Evolutionary conservation across 2,888 invertebrate genomes (phyloP).

Genomic region (Athripsodes cinereus): DNA sequence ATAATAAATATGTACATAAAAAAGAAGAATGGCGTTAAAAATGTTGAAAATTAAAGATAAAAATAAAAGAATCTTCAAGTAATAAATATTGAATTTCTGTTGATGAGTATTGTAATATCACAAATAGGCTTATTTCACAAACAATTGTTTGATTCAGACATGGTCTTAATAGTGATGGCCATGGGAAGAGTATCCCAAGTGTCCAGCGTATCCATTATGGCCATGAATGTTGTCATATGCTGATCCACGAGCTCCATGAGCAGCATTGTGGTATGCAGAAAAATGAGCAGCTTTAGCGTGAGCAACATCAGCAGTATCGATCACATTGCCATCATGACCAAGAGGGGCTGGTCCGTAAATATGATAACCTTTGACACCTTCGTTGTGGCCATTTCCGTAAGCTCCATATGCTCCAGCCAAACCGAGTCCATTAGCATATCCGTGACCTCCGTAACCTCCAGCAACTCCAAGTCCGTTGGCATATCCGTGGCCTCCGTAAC

Average conservation of each 20-base stretch:
- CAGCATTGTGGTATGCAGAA: slow-evolving; percentile 29
- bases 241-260: slow-evolving; percentile 13
- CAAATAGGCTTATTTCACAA: no score
- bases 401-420: slow-evolving; percentile 3
- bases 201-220: slow-evolving; percentile 3
- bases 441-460: no score
- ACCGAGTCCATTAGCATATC: no score
- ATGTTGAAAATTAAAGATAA: no score
- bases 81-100: no score
- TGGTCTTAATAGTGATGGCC: background rate
- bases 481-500: no score
- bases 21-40: no score
- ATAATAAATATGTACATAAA: no score
- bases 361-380: slow-evolving; percentile 36
- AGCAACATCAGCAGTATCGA: slow-evolving; percentile 19
- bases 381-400: background rate
- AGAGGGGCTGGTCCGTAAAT: slow-evolving; percentile 32
- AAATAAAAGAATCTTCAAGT: no score
- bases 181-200: slow-evolving; percentile 1
- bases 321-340: slow-evolving; percentile 18
- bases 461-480: no score
- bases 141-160: no score
- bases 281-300: slow-evolving; percentile 17
- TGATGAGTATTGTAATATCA: no score
- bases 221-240: slow-evolving; percentile 3